Percentiles rank a stretch among this genome's conserved stretches.
Conservation (phyloP, 2,113 vertebrate genomes). For the Syngnathoides biaculeatus region DNA sequence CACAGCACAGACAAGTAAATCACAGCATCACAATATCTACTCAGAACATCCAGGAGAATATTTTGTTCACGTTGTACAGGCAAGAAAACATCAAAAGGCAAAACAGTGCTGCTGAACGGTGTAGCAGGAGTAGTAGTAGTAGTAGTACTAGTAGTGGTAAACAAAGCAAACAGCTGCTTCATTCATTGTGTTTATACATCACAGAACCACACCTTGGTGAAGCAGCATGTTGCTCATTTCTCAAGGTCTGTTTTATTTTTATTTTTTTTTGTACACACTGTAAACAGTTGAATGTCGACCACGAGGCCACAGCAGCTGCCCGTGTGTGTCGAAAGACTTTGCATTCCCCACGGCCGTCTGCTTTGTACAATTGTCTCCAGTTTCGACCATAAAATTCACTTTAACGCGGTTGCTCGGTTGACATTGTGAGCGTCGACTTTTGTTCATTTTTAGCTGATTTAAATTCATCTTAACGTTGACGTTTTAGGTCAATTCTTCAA, state of each 20-base stretch:
- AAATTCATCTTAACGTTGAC: neutral
- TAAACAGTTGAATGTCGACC: no score
- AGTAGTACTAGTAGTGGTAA: no score
- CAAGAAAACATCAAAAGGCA: neutral
- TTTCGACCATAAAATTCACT: no score
- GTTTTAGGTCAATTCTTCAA: neutral
- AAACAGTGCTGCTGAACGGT: neutral
- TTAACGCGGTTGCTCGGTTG: no score
- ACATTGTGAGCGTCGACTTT: neutral
- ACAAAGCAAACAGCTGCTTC: neutral
- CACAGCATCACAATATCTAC: constrained; percentile 44
- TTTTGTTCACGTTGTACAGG: neutral
- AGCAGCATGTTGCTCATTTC: neutral
- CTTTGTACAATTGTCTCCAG: no score
- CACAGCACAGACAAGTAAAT: constrained; percentile 61
- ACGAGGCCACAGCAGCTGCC: no score
- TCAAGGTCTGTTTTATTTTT: neutral
- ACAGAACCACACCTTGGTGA: neutral
- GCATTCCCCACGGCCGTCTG: no score
- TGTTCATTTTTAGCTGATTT: neutral
- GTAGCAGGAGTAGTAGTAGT: no score
- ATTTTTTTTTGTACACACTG: no score
- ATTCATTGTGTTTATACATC: neutral
- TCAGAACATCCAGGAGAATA: constrained; percentile 32
- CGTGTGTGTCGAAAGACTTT: no score